These are phyloP conservation scores for Labeo catla DNA, from an alignment of 2,113 vertebrate genomes.

Conservation along the genomic window DNA sequence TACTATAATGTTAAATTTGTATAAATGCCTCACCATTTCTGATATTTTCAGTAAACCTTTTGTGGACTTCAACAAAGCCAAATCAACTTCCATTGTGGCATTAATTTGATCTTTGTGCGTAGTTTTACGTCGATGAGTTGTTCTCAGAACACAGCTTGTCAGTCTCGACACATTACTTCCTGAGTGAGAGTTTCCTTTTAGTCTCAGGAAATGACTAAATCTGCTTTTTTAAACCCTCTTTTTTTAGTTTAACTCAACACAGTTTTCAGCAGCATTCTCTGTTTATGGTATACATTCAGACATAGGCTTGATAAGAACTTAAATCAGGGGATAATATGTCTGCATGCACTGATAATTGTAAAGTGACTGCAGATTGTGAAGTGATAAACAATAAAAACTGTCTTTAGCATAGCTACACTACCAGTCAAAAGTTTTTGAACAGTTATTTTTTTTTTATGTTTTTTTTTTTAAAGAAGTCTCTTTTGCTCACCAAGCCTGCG, in stretches of 20 bases:
- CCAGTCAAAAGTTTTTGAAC: too few species aligned
- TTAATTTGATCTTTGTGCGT: background rate
- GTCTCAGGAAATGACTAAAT: conserved; percentile 30
- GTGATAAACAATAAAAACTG: background rate
- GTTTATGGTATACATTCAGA: background rate
- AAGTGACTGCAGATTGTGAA: background rate
- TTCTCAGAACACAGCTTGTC: background rate
- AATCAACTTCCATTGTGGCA: conserved; percentile 61
- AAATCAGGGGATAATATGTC: too few species aligned
- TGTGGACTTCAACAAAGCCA: conserved; percentile 66
- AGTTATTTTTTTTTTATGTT: too few species aligned
- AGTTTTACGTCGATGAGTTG: background rate
- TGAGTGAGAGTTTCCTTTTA: conserved; percentile 29
- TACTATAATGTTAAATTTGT: background rate
- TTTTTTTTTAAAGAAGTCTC: too few species aligned
- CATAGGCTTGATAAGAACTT: background rate
- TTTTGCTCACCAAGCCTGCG: too few species aligned
- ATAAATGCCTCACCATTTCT: conserved; percentile 70
- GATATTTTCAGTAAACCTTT: conserved; percentile 69
- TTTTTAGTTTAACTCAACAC: background rate
- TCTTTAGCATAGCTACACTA: background rate
- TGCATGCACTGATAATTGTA: background rate
- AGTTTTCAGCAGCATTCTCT: background rate
- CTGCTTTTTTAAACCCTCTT: background rate
- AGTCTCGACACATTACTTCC: background rate